A percentile compares a stretch with the other conserved stretches of the same genome.
These are phyloP conservation scores for Pantherophis alleghaniensis DNA, from an alignment of 2,797 vertebrate species.

Conservation along the genomic window DNA sequence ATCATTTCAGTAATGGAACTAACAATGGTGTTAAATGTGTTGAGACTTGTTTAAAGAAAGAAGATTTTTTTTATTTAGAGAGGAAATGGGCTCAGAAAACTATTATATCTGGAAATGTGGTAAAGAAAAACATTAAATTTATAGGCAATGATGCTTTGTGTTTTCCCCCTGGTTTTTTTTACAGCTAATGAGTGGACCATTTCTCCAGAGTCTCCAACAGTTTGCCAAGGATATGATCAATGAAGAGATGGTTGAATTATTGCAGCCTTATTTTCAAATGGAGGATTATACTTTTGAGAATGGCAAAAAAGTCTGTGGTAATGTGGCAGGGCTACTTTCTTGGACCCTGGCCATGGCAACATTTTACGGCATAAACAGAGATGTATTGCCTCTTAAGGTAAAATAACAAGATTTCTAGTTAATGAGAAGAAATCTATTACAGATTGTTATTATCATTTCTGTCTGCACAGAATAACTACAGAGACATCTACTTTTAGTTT, in stretches of 20 bases:
- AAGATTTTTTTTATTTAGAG: neutral
- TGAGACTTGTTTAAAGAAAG: neutral
- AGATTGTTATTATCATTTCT: neutral
- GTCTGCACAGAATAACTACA: neutral
- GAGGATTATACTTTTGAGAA: constrained; percentile 73
- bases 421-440: neutral
- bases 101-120: neutral
- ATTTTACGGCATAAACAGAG: constrained; percentile 75
- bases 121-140: neutral
- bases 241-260: constrained; percentile 74
- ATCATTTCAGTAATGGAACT: neutral
- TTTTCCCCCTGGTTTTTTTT: constrained; percentile 25
- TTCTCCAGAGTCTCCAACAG: constrained; percentile 72
- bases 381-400: constrained; percentile 79
- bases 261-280: constrained; percentile 77
- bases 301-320: constrained; percentile 76
- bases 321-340: constrained; percentile 76
- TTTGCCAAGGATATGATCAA: constrained; percentile 77
- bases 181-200: constrained; percentile 76
- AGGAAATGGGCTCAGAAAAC: neutral
- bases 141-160: neutral
- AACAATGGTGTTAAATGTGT: neutral
- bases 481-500: neutral
- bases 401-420: constrained; percentile 19
- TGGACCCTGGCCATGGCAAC: constrained; percentile 78